phyloP scores from a whole-genome alignment of 30 jellyfish, hydroid and myxozoan species.

The Aurelia sp. region DNA sequence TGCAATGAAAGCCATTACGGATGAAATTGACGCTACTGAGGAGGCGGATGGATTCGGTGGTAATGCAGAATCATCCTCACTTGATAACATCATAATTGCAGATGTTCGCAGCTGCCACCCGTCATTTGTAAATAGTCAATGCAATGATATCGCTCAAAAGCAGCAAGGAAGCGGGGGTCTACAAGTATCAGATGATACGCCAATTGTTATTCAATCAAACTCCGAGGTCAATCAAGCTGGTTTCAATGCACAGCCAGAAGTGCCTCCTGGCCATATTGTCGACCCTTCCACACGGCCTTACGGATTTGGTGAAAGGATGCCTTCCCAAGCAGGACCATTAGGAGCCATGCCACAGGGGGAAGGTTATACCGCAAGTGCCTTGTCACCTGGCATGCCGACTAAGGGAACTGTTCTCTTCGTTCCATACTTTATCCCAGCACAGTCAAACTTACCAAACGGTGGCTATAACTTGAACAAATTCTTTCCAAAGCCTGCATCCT shows the following conservation, averaged over 20 bases:
- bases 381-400: constrained; percentile 28
- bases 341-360: not conserved
- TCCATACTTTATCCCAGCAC: constrained; percentile 65
- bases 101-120: constrained; percentile 68
- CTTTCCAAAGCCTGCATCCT: constrained; percentile 11
- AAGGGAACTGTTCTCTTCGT: constrained; percentile 60
- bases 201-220: not conserved
- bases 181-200: not conserved
- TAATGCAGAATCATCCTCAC: constrained; percentile 5
- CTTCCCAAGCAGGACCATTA: constrained; percentile 18
- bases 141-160: not conserved
- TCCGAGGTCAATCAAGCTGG: not conserved
- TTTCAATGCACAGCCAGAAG: not conserved
- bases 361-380: not conserved
- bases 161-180: not conserved
- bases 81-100: constrained; percentile 51
- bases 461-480: not conserved
- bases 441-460: constrained; percentile 13
- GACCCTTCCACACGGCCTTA: not conserved
- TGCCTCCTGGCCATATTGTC: not conserved
- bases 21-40: not conserved
- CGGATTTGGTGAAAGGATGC: not conserved
- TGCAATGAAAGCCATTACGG: not conserved
- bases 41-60: not conserved
- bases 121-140: constrained; percentile 7